Percentiles rank a stretch among this genome's conserved stretches.
These are phyloP conservation scores for Paramormyrops hopkinsi DNA, from an alignment of 2,797 vertebrate species.

Conservation along the genomic window DNA sequence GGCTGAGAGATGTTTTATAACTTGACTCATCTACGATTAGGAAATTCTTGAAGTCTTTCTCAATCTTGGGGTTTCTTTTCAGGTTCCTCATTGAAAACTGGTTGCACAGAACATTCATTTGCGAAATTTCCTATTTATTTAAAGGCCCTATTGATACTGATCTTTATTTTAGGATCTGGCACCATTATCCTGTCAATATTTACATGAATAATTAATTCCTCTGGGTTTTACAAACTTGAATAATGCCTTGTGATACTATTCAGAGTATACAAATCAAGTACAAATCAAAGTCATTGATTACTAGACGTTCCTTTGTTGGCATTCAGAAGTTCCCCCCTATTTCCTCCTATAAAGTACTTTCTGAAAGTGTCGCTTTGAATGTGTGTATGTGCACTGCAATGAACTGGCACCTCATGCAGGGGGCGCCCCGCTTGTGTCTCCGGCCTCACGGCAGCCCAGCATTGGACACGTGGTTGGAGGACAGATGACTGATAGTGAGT, in stretches of 20 bases:
- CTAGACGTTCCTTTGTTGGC: neutral
- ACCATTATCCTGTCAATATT: neutral
- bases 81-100: neutral
- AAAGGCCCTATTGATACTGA: neutral
- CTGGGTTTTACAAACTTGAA: neutral
- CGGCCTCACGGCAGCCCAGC: neutral
- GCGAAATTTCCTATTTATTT: neutral
- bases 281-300: neutral
- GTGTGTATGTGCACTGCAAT: neutral
- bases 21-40: constrained; percentile 1
- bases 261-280: neutral
- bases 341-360: neutral
- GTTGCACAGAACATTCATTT: neutral
- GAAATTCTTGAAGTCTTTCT: constrained; percentile 28
- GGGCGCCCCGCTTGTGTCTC: neutral
- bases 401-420: neutral
- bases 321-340: neutral
- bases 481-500: neutral
- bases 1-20: constrained; percentile 34
- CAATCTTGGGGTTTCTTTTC: neutral
- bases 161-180: neutral
- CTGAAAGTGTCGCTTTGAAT: neutral
- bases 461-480: neutral
- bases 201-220: constrained; percentile 9
- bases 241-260: neutral